These are phyloP conservation scores for Thaumatotibia leucotreta DNA, from an alignment of 1,140 invertebrate species.

Conservation along the genomic window DNA sequence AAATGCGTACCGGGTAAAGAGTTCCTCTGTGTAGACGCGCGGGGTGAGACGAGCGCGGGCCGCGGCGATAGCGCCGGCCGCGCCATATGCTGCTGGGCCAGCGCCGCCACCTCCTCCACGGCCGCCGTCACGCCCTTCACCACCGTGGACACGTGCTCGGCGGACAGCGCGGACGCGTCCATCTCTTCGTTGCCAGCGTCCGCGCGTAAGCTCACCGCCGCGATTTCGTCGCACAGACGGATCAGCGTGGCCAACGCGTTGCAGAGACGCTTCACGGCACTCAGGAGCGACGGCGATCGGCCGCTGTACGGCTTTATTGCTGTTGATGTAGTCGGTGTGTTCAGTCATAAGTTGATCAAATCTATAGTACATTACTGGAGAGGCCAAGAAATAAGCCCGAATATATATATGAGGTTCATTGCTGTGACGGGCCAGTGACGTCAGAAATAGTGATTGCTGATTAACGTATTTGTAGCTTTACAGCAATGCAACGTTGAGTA, in stretches of 20 bases:
- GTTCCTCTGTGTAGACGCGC: conserved; percentile 72
- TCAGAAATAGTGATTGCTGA: too few relatives aligned
- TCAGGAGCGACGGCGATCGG: conserved; percentile 72
- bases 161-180: conserved; percentile 50
- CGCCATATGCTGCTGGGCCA: conserved; percentile 68
- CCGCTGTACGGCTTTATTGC: conserved; percentile 73
- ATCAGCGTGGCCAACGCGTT: conserved; percentile 91
- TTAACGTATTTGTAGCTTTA: too few relatives aligned
- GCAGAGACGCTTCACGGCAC: conserved; percentile 91
- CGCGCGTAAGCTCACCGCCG: conserved; percentile 80
- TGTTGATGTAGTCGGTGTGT: too few relatives aligned
- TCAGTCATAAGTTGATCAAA: conserved; percentile 17
- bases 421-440: too few relatives aligned
- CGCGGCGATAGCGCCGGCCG: conserved; percentile 60
- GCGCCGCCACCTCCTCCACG: conserved; percentile 80
- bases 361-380: too few relatives aligned
- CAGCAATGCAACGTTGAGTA: too few relatives aligned
- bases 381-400: too few relatives aligned
- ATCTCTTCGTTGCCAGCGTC: conserved; percentile 74
- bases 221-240: conserved; percentile 90
- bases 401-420: too few relatives aligned
- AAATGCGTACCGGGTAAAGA: conserved; percentile 72
- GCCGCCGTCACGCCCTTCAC: conserved; percentile 87
- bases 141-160: conserved; percentile 86
- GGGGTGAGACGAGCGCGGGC: conserved; percentile 56